Evolutionary conservation across 1,140 invertebrate genomes (phyloP).

Genomic region (Lucilia sericata): DNA sequence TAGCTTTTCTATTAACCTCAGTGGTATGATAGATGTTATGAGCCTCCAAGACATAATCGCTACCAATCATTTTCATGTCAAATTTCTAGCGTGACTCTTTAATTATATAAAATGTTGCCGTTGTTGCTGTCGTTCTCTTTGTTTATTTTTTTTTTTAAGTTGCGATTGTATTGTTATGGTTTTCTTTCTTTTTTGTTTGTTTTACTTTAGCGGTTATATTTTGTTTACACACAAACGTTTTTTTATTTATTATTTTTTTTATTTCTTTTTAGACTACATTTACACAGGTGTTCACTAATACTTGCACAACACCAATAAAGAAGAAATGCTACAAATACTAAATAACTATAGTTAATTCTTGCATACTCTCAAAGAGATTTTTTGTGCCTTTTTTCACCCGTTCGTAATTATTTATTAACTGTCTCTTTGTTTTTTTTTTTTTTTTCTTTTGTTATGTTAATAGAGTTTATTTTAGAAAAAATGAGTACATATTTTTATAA

Average conservation of each 20-base stretch:
- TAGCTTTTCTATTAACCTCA: conserved; percentile 75
- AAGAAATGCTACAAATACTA: conserved; percentile 15
- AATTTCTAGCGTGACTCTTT: conserved; percentile 25
- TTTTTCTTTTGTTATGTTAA: not conserved
- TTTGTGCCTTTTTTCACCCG: not conserved
- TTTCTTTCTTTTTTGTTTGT: not conserved
- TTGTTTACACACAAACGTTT: conserved; percentile 12
- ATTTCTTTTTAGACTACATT: conserved; percentile 41
- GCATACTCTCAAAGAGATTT: not conserved
- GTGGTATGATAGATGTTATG: conserved; percentile 91
- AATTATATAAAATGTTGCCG: conserved; percentile 29
- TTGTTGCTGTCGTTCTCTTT: conserved; percentile 30
- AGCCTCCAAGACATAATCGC: conserved; percentile 87
- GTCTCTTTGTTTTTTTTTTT: conserved; percentile 26
- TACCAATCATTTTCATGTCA: conserved; percentile 76
- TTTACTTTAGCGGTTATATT: conserved; percentile 32
- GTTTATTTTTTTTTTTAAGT: conserved; percentile 30
- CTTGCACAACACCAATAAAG: conserved; percentile 41
- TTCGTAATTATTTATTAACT: not conserved
- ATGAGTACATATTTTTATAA: conserved; percentile 21
- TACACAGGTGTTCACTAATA: conserved; percentile 41
- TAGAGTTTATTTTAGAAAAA: not conserved
- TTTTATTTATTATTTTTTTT: not conserved
- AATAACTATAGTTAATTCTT: not conserved
- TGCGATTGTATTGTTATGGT: not conserved